A percentile compares a stretch with the other conserved stretches of the same genome.
Evolutionary conservation across 2,113 vertebrate genomes (phyloP).

Genomic region (Hypomesus transpacificus): DNA sequence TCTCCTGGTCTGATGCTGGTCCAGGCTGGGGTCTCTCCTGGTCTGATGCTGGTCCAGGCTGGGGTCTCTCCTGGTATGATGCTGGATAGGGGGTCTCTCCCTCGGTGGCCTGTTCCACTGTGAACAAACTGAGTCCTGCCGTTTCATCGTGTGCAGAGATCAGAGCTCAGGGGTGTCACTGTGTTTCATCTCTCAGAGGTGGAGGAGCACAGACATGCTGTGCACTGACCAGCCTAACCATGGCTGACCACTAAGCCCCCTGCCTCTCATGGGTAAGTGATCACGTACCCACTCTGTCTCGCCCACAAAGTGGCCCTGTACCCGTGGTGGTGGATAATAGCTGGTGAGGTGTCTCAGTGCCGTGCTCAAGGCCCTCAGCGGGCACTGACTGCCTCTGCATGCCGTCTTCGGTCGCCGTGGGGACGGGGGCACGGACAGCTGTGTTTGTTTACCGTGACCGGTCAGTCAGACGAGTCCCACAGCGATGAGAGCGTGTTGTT

Average conservation of each 20-base stretch:
- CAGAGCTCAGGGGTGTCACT: too few relatives aligned
- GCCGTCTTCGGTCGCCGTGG: constrained; percentile 10
- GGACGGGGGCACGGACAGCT: constrained; percentile 15
- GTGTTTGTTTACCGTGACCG: constrained; percentile 30
- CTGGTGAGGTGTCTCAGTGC: not conserved
- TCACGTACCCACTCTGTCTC: not conserved
- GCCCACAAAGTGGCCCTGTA: not conserved
- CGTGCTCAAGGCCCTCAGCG: not conserved
- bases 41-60: not conserved
- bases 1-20: not conserved
- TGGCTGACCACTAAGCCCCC: too few relatives aligned
- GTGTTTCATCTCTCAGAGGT: too few relatives aligned
- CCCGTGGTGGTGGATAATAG: not conserved
- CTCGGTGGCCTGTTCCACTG: too few relatives aligned
- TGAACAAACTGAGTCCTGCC: too few relatives aligned
- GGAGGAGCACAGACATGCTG: too few relatives aligned
- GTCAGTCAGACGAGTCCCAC: constrained; percentile 13
- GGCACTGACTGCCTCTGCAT: not conserved
- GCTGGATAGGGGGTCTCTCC: not conserved
- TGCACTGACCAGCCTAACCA: too few relatives aligned
- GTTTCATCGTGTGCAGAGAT: too few relatives aligned
- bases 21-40: not conserved
- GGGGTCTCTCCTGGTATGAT: not conserved
- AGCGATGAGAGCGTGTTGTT: constrained; percentile 15
- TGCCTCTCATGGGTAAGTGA: too few relatives aligned